These are phyloP conservation scores for Ephialtes manifestator DNA, from an alignment of 2,888 invertebrate species.

Conservation along the genomic window DNA sequence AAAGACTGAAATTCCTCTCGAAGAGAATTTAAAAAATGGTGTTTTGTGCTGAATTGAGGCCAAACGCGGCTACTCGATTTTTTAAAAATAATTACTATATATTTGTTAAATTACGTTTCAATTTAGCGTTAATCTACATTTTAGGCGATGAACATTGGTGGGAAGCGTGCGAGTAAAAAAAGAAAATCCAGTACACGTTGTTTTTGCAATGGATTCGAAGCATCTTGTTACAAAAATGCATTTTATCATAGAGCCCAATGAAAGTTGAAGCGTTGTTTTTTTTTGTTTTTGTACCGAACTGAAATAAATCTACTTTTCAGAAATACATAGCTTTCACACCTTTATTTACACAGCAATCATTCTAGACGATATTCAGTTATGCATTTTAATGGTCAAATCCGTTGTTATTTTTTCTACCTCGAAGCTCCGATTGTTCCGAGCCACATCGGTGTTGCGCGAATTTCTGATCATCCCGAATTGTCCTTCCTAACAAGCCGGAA, in stretches of 20 bases:
- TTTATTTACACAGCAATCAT: constrained; percentile 64
- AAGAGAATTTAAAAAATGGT: constrained; percentile 10
- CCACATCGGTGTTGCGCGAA: constrained; percentile 29
- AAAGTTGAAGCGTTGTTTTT: constrained; percentile 23
- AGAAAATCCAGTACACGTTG: not conserved
- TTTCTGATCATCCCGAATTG: constrained; percentile 16
- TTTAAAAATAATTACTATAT: not conserved
- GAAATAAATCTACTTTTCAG: constrained; percentile 55
- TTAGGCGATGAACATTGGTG: not conserved
- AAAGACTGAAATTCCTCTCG: constrained; percentile 47
- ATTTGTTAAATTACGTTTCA: not conserved
- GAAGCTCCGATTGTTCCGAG: constrained; percentile 36
- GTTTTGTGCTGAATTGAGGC: not conserved
- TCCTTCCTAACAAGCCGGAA: constrained; percentile 75
- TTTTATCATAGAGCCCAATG: not conserved
- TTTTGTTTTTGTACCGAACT: constrained; percentile 35
- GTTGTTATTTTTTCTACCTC: constrained; percentile 51
- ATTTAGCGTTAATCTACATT: not conserved
- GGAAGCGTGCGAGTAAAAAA: constrained; percentile 7
- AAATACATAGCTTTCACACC: constrained; percentile 32
- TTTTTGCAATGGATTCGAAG: constrained; percentile 1
- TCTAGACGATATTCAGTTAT: constrained; percentile 36
- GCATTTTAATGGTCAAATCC: constrained; percentile 42
- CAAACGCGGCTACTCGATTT: not conserved
- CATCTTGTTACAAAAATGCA: constrained; percentile 5